Percentiles rank a stretch among this genome's conserved stretches.
Evolutionary conservation across 1,140 invertebrate genomes (phyloP).

Genomic region (Whitmania pigra): DNA sequence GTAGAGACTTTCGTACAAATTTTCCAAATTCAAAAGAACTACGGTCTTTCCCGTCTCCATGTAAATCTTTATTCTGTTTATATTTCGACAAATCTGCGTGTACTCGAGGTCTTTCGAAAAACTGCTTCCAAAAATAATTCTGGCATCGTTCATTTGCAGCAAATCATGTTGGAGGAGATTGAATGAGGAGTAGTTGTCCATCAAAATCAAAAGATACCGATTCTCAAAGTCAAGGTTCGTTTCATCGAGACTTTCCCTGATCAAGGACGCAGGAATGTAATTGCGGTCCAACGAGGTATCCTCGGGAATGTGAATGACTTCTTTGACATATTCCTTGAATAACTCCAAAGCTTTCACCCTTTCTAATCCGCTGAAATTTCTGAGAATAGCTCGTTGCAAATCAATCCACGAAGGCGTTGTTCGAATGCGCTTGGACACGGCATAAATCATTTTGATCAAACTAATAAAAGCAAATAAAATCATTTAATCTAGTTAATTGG

Average conservation of each 20-base stretch:
- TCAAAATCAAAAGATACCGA: constrained; percentile 36
- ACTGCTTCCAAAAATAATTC: constrained; percentile 38
- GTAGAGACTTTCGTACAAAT: constrained; percentile 39
- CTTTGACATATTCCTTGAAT: constrained; percentile 28
- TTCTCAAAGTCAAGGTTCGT: constrained; percentile 27
- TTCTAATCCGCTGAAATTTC: constrained; percentile 36
- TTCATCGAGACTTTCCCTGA: neutral
- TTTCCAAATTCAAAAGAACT: constrained; percentile 37
- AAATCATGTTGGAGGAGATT: constrained; percentile 34
- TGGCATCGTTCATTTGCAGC: constrained; percentile 27
- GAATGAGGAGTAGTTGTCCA: constrained; percentile 36
- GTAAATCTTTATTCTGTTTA: constrained; percentile 39
- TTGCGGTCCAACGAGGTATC: neutral
- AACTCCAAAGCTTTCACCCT: constrained; percentile 29
- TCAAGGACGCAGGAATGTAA: neutral
- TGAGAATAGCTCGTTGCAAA: constrained; percentile 30
- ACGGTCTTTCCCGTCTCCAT: constrained; percentile 40
- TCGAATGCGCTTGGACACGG: constrained; percentile 27
- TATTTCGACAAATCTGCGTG: constrained; percentile 40
- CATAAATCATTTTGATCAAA: constrained; percentile 36
- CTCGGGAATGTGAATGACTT: constrained; percentile 1
- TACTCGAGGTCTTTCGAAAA: constrained; percentile 38
- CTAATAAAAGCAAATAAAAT: constrained; percentile 23
- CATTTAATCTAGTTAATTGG: neutral
- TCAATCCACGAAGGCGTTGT: constrained; percentile 28